Evolutionary conservation across 2,888 invertebrate genomes (phyloP).

Genomic region (Parascotia fuliginaria): DNA sequence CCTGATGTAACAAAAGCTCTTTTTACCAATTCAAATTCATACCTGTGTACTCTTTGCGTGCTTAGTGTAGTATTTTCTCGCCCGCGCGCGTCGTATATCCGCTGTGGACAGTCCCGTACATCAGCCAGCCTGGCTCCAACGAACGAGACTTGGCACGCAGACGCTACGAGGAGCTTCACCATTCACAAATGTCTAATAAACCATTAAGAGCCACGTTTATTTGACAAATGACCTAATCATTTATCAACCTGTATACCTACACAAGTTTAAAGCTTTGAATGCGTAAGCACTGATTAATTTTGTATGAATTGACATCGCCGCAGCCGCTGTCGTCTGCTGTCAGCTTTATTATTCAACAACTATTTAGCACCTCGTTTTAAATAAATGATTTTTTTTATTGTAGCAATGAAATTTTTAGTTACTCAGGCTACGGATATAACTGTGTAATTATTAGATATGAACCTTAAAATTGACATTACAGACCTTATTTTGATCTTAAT

Average conservation of each 20-base stretch:
- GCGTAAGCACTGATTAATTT: conserved; percentile 32
- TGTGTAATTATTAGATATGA: conserved; percentile 4
- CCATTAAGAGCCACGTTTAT: conserved; percentile 20
- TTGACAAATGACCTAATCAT: conserved; percentile 40
- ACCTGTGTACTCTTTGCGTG: conserved; percentile 42
- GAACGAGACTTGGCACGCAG: conserved; percentile 49
- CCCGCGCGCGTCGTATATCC: conserved; percentile 61
- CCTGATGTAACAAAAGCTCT: conserved; percentile 29
- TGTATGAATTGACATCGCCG: conserved; percentile 23
- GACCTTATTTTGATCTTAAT: conserved; percentile 11
- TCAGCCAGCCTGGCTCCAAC: conserved; percentile 48
- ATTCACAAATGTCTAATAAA: conserved; percentile 30
- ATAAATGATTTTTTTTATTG: conserved; percentile 24
- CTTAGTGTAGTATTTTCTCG: conserved; percentile 57
- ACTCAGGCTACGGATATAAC: conserved; percentile 28
- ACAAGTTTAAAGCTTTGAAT: conserved; percentile 18
- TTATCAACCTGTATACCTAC: conserved; percentile 35
- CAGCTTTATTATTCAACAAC: conserved; percentile 26
- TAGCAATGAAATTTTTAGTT: conserved; percentile 21
- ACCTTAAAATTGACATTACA: conserved; percentile 16
- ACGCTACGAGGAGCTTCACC: conserved; percentile 34
- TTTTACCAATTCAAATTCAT: conserved; percentile 40
- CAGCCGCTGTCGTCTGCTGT: conserved; percentile 25
- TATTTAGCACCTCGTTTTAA: conserved; percentile 30
- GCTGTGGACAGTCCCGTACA: conserved; percentile 51